These are phyloP conservation scores for Bambusicola thoracicus DNA, from an alignment of 2,113 vertebrate genomes.

Conservation along the genomic window DNA sequence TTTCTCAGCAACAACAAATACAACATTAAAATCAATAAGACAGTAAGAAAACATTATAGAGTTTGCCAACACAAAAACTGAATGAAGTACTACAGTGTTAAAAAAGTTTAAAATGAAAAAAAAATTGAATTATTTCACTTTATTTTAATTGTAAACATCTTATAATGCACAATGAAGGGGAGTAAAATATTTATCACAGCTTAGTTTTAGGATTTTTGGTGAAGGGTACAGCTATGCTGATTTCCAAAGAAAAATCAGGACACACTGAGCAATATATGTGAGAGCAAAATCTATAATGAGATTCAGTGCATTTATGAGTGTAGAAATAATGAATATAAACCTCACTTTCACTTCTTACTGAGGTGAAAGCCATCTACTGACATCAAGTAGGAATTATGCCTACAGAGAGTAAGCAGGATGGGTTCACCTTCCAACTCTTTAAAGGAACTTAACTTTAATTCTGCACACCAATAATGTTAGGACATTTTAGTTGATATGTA, in stretches of 20 bases:
- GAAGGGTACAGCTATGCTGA: slow-evolving; percentile 71
- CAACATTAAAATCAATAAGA: slow-evolving; percentile 64
- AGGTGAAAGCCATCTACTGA: slow-evolving; percentile 43
- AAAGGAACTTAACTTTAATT: slow-evolving; percentile 59
- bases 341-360: slow-evolving; percentile 44
- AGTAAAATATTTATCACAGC: slow-evolving; percentile 72
- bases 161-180: slow-evolving; percentile 75
- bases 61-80: slow-evolving; percentile 55
- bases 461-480: slow-evolving; percentile 49
- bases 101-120: slow-evolving; percentile 58
- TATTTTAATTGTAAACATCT: slow-evolving; percentile 77
- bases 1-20: slow-evolving; percentile 68
- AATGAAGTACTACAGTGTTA: slow-evolving; percentile 46
- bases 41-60: slow-evolving; percentile 57
- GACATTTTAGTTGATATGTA: slow-evolving; percentile 59
- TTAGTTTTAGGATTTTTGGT: slow-evolving; percentile 67
- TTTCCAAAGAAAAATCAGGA: slow-evolving; percentile 49
- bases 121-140: slow-evolving; percentile 63
- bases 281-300: slow-evolving; percentile 48
- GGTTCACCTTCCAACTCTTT: slow-evolving; percentile 8
- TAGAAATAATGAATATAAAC: slow-evolving; percentile 51
- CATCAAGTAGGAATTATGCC: slow-evolving; percentile 28
- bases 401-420: slow-evolving; percentile 28
- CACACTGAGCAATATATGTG: slow-evolving; percentile 54
- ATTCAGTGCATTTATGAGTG: slow-evolving; percentile 56